These are phyloP conservation scores for Parazoanthus darwini DNA, from an alignment of 92 coral and sea anemone genomes.

Conservation along the genomic window DNA sequence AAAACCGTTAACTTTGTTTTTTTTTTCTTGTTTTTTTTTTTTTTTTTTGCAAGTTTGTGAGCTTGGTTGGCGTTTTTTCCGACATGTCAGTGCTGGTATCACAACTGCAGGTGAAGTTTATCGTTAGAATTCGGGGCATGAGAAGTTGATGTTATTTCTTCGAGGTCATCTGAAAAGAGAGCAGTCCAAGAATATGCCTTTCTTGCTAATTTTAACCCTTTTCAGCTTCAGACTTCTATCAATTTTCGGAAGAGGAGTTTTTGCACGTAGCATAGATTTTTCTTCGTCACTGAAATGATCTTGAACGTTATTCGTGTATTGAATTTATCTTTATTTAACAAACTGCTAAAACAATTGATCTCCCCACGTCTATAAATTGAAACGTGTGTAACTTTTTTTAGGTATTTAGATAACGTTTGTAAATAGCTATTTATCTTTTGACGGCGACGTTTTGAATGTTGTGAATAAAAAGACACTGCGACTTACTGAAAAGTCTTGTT, in stretches of 20 bases:
- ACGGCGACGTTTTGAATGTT: neutral
- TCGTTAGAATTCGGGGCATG: neutral
- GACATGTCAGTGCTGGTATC: no score
- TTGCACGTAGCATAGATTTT: neutral
- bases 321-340: neutral
- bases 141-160: neutral
- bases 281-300: neutral
- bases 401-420: neutral
- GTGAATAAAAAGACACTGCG: conserved; percentile 1
- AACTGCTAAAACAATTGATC: neutral
- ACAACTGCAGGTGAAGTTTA: neutral
- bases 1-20: no score
- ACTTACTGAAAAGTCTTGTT: neutral
- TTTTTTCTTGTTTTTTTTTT: no score
- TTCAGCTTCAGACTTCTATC: neutral
- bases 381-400: neutral
- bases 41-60: no score
- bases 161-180: neutral
- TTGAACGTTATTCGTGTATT: neutral
- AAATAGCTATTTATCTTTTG: conserved; percentile 4
- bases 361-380: neutral
- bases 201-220: no score
- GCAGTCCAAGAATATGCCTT: neutral
- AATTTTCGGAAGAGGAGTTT: neutral
- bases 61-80: no score